Conservation (phyloP, 2,113 vertebrate genomes). For the Hyperoodon ampullatus region DNA sequence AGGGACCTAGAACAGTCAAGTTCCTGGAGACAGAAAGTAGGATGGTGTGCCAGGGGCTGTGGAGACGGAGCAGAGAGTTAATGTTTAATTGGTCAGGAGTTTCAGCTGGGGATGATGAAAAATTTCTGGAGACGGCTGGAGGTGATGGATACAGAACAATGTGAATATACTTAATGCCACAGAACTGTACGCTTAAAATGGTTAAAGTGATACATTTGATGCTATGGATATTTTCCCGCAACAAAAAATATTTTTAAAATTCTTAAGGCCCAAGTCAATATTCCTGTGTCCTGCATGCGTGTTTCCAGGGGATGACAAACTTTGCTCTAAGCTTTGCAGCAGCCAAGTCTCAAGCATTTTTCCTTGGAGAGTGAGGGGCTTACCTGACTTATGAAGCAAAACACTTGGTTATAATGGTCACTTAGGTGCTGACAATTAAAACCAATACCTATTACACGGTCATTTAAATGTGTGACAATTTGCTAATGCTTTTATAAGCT, state of each 20-base stretch:
- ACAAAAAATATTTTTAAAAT: neutral
- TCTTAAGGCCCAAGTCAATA: neutral
- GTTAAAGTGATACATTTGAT: neutral
- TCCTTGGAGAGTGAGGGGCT: conserved; percentile 49
- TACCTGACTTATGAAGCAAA: conserved; percentile 69
- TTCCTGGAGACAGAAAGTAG: neutral
- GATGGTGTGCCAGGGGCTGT: no score
- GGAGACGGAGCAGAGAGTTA: rapidly evolving
- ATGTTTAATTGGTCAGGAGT: neutral
- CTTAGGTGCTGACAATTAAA: conserved; percentile 76
- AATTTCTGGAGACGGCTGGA: neutral
- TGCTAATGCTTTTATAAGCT: conserved; percentile 73
- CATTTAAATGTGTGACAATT: conserved; percentile 74
- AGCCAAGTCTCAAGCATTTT: neutral
- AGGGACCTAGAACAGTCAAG: neutral
- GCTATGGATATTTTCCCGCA: neutral
- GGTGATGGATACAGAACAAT: neutral
- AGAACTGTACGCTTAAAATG: neutral
- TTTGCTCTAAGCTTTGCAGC: neutral
- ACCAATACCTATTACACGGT: conserved; percentile 73
- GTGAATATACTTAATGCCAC: neutral
- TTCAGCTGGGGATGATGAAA: neutral
- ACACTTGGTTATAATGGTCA: conserved; percentile 59
- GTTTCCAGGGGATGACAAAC: neutral
- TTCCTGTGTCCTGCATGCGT: rapidly evolving